phyloP scores from a whole-genome alignment of 2,888 invertebrate species.

The Chrysopilus asiliformis region DNA sequence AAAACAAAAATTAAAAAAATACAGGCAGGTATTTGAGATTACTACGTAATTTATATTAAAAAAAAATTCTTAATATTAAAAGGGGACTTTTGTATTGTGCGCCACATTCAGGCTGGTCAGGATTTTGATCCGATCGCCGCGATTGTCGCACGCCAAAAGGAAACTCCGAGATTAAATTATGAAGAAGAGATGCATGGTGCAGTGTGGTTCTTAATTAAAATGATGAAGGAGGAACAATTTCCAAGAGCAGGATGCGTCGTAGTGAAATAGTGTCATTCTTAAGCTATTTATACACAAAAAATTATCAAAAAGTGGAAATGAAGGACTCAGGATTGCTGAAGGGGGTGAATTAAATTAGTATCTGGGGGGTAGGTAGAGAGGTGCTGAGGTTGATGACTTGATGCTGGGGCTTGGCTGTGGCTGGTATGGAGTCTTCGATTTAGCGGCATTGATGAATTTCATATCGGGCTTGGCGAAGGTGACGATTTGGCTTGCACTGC shows the following conservation, averaged over 20 bases:
- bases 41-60: slow-evolving; percentile 3
- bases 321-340: background rate
- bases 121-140: too few relatives aligned
- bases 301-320: slow-evolving; percentile 1
- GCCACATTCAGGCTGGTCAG: too few relatives aligned
- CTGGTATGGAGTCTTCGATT: slow-evolving; percentile 23
- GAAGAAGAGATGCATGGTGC: slow-evolving; percentile 8
- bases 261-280: too few relatives aligned
- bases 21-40: slow-evolving; percentile 2
- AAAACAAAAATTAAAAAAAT: slow-evolving; percentile 5
- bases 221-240: too few relatives aligned
- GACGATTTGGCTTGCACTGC: slow-evolving; percentile 41
- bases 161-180: too few relatives aligned
- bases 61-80: slow-evolving; percentile 6
- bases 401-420: slow-evolving; percentile 1
- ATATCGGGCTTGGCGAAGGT: slow-evolving; percentile 47
- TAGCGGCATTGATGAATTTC: too few relatives aligned
- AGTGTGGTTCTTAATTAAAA: slow-evolving; percentile 9
- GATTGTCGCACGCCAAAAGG: too few relatives aligned
- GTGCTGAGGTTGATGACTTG: slow-evolving; percentile 5
- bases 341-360: too few relatives aligned
- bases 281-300: too few relatives aligned
- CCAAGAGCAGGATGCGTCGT: too few relatives aligned
- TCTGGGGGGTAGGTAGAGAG: too few relatives aligned
- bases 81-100: slow-evolving; percentile 8